Percentiles rank a stretch among this genome's conserved stretches.
These are phyloP conservation scores for Belgica antarctica DNA, from an alignment of 2,888 invertebrate genomes.

Conservation along the genomic window DNA sequence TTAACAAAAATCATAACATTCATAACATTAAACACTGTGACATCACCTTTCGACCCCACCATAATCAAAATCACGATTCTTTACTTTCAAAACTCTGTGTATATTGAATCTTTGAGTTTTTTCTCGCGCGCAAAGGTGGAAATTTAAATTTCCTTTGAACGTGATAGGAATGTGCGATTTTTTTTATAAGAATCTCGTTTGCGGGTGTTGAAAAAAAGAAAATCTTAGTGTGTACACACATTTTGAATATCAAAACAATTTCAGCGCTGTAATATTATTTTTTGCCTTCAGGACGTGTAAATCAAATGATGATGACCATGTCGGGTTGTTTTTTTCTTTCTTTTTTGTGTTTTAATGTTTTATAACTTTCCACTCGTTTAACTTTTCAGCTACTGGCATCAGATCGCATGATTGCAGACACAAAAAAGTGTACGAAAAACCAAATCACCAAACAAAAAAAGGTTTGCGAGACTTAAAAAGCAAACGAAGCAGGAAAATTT, in stretches of 20 bases:
- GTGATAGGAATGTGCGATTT: too few species aligned
- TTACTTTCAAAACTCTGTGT: too few species aligned
- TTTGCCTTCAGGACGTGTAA: slow-evolving; percentile 17
- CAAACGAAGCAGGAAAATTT: slow-evolving; percentile 6
- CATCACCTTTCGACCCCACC: too few species aligned
- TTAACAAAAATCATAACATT: too few species aligned
- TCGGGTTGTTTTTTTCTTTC: not conserved
- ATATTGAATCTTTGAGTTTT: too few species aligned
- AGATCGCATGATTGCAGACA: not conserved
- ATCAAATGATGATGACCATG: slow-evolving; percentile 24
- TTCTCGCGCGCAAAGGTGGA: not conserved
- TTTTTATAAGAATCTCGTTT: too few species aligned
- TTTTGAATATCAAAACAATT: too few species aligned
- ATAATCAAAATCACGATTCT: too few species aligned
- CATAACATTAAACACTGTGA: too few species aligned
- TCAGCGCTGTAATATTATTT: not conserved
- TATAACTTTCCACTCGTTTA: slow-evolving; percentile 29
- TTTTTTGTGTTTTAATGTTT: slow-evolving; percentile 21
- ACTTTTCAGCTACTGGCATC: not conserved
- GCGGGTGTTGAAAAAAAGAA: too few species aligned
- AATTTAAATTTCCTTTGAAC: not conserved
- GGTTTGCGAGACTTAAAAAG: not conserved
- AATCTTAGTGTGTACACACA: too few species aligned
- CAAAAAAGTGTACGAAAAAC: not conserved
- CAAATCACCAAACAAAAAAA: slow-evolving; percentile 2